phyloP scores from a whole-genome alignment of 2,888 invertebrate genomes.

The Sepioteuthis lessoniana region DNA sequence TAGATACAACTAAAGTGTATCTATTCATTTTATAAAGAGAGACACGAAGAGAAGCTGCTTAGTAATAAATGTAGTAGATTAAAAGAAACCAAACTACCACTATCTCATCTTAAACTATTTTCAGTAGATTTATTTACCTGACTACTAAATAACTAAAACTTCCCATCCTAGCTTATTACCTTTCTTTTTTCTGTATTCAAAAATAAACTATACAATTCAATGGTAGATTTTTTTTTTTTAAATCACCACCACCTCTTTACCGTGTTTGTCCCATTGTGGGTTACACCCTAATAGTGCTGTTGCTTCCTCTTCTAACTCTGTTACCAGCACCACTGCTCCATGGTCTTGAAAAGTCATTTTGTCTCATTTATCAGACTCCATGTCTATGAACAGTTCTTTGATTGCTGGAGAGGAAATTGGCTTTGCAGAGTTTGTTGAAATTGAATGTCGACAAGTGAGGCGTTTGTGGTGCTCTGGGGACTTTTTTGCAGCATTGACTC shows the following conservation, averaged over 20 bases:
- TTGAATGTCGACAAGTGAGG: constrained; percentile 5
- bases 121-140: too few relatives aligned
- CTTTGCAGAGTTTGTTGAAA: constrained; percentile 33
- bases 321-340: background rate
- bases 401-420: constrained; percentile 18
- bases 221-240: background rate
- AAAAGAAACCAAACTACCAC: too few relatives aligned
- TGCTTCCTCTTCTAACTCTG: background rate
- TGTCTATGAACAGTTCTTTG: background rate
- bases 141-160: too few relatives aligned
- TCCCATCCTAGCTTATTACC: too few relatives aligned
- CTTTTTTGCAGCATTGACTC: background rate
- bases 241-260: background rate
- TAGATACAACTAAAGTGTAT: too few relatives aligned
- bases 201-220: background rate
- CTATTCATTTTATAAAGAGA: too few relatives aligned
- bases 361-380: constrained; percentile 20
- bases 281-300: background rate
- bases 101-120: too few relatives aligned
- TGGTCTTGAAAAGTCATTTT: constrained; percentile 33
- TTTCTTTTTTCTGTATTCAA: background rate
- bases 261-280: background rate
- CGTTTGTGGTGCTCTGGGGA: background rate
- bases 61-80: too few relatives aligned
- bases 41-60: too few relatives aligned